Evolutionary conservation across 2,113 vertebrate genomes (phyloP).

Genomic region (Pelusios castaneus): DNA sequence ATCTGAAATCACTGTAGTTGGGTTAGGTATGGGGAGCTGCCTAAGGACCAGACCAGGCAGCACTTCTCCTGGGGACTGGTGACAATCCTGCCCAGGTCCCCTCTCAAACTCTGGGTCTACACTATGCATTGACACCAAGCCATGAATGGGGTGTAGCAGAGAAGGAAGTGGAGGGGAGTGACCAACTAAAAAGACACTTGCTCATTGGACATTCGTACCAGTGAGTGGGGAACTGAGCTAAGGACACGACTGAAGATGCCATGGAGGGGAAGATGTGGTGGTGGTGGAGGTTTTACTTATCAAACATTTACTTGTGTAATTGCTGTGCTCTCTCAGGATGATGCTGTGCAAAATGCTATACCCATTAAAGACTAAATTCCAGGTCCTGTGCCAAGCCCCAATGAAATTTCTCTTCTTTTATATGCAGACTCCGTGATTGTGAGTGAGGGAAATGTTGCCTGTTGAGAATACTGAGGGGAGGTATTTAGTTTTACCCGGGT

Average conservation of each 20-base stretch:
- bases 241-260: neutral
- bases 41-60: neutral
- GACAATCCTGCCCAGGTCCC: neutral
- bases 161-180: neutral
- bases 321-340: neutral
- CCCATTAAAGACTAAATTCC: no score
- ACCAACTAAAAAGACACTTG: neutral
- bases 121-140: neutral
- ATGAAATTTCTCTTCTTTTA: neutral
- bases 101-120: neutral
- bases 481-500: neutral
- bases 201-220: neutral
- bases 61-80: neutral
- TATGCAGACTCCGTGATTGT: neutral
- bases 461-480: neutral
- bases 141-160: neutral
- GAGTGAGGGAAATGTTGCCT: neutral
- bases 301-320: neutral
- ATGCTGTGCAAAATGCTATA: neutral
- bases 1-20: neutral
- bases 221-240: neutral
- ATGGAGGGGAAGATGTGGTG: no score
- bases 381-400: neutral
- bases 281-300: neutral
- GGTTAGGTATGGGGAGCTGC: neutral